Evolutionary conservation across 2,113 vertebrate genomes (phyloP).

Genomic region (Montifringilla adamsi): DNA sequence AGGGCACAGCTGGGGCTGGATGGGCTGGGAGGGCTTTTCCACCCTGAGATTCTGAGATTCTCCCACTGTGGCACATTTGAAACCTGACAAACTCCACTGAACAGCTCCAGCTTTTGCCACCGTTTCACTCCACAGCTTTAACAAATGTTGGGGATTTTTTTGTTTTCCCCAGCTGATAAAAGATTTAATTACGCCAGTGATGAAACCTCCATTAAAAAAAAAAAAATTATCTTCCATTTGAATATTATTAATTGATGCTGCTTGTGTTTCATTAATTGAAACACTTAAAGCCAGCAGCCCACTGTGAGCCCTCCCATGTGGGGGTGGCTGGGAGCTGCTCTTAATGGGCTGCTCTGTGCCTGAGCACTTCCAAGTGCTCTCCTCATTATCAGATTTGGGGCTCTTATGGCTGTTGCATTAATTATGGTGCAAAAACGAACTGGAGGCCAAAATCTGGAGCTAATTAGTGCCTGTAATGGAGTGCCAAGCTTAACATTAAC

Average conservation of each 20-base stretch:
- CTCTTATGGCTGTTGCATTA: slow-evolving; percentile 12
- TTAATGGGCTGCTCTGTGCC: background rate
- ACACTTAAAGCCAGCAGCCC: background rate
- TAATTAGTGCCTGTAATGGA: slow-evolving; percentile 56
- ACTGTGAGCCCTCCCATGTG: background rate
- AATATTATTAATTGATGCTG: slow-evolving; percentile 41
- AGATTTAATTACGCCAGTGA: background rate
- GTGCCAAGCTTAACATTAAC: background rate
- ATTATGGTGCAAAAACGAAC: slow-evolving; percentile 54
- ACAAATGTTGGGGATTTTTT: background rate
- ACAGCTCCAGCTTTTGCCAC: background rate
- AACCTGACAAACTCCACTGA: background rate
- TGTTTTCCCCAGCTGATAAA: background rate
- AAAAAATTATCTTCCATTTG: background rate
- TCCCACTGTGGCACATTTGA: background rate
- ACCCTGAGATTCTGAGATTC: background rate
- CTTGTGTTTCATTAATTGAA: slow-evolving; percentile 58
- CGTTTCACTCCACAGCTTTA: background rate
- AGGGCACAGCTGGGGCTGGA: background rate
- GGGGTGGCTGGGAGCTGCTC: background rate
- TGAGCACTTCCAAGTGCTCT: background rate
- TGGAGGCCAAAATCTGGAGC: slow-evolving; percentile 46
- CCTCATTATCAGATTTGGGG: slow-evolving; percentile 11
- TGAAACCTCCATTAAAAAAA: background rate
- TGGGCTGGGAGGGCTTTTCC: background rate